Conservation (phyloP, 2,113 vertebrate species). For the Dromas ardeola region DNA sequence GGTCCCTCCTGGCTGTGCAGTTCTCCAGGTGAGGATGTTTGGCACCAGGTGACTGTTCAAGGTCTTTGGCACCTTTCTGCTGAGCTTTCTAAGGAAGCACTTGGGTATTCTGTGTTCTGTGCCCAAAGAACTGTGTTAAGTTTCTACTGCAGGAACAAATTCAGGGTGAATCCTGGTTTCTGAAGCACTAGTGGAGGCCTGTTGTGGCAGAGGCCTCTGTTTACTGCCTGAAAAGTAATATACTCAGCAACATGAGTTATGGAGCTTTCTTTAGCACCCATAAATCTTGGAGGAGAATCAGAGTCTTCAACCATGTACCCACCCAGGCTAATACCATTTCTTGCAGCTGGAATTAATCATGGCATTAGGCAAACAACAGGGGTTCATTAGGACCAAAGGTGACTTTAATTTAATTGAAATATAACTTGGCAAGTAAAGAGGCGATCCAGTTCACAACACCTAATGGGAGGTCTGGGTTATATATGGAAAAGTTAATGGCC, state of each 20-base stretch:
- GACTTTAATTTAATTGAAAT: constrained; percentile 75
- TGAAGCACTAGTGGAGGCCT: background rate
- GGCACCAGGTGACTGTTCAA: background rate
- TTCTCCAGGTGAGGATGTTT: background rate
- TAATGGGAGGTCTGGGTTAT: constrained; percentile 72
- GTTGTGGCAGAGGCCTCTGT: constrained; percentile 1
- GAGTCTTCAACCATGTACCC: constrained; percentile 40
- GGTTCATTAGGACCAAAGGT: constrained; percentile 73
- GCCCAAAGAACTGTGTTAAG: background rate
- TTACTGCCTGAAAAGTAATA: background rate
- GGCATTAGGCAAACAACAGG: constrained; percentile 70
- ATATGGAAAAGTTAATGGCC: constrained; percentile 70
- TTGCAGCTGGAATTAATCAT: constrained; percentile 71
- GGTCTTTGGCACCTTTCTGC: background rate
- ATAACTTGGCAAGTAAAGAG: constrained; percentile 69
- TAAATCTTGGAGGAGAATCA: constrained; percentile 40
- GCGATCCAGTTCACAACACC: constrained; percentile 64
- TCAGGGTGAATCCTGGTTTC: background rate
- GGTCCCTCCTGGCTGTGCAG: background rate
- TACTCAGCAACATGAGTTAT: constrained; percentile 12
- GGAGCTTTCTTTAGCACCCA: background rate
- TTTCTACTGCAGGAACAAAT: background rate
- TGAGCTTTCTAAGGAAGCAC: background rate
- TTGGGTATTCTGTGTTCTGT: background rate
- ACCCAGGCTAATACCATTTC: constrained; percentile 36